phyloP scores from a whole-genome alignment of 2,888 invertebrate species.

The Erebia palarica region DNA sequence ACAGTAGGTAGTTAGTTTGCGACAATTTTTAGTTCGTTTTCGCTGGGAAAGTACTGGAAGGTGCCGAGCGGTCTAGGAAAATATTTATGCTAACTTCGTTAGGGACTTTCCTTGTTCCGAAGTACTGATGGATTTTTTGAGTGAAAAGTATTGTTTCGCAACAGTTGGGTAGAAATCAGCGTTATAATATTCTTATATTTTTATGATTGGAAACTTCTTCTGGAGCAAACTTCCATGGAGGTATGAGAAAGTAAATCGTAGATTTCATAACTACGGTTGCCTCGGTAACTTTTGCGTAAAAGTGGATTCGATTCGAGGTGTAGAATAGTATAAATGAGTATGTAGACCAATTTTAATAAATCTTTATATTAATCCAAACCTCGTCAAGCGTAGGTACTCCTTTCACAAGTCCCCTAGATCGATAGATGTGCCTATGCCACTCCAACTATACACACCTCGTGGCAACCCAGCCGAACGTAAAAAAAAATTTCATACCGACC shows the following conservation, averaged over 20 bases:
- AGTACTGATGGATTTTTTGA: slow-evolving; percentile 19
- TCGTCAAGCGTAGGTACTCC: too few relatives aligned
- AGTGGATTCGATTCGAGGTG: too few relatives aligned
- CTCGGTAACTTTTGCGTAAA: too few relatives aligned
- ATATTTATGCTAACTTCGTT: slow-evolving; percentile 23
- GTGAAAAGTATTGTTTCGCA: slow-evolving; percentile 14
- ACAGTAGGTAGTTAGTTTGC: slow-evolving; percentile 2
- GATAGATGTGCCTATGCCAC: too few relatives aligned
- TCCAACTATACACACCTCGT: too few relatives aligned
- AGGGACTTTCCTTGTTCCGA: slow-evolving; percentile 15
- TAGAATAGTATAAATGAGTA: too few relatives aligned
- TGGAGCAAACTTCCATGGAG: background rate
- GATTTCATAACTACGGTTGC: background rate
- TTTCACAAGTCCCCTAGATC: too few relatives aligned
- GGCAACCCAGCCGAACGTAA: too few relatives aligned
- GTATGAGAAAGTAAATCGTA: background rate
- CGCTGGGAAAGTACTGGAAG: slow-evolving; percentile 6
- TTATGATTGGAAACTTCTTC: background rate
- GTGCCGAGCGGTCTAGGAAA: slow-evolving; percentile 26
- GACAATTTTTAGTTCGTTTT: slow-evolving; percentile 23
- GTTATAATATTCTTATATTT: background rate
- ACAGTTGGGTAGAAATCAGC: background rate
- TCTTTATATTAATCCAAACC: too few relatives aligned
- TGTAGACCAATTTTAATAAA: too few relatives aligned
- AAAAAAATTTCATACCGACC: too few relatives aligned